phyloP scores from a whole-genome alignment of 2,888 invertebrate species.

The Scaptomyza reducta region DNA sequence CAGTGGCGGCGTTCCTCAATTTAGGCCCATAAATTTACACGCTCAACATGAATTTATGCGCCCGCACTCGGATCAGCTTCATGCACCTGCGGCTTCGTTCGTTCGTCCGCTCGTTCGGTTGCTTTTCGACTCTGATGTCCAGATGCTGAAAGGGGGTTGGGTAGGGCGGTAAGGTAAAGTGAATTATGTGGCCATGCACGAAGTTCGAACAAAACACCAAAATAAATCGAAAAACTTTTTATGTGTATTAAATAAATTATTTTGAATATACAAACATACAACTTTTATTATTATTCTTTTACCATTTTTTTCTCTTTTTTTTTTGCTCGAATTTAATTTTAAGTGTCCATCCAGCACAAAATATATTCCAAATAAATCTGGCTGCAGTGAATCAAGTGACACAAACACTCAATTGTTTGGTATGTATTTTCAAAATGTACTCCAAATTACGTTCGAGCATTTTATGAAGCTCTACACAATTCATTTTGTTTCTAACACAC shows the following conservation, averaged over 20 bases:
- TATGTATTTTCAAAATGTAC: too few relatives aligned
- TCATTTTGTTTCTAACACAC: too few relatives aligned
- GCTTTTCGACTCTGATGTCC: not conserved
- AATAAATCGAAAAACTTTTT: slow-evolving; percentile 77
- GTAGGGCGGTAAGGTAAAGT: slow-evolving; percentile 45
- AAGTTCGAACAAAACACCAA: slow-evolving; percentile 53
- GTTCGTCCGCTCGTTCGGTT: not conserved
- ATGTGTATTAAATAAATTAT: slow-evolving; percentile 78
- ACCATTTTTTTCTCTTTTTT: not conserved
- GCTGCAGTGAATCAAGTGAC: not conserved
- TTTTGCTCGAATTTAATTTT: slow-evolving; percentile 47
- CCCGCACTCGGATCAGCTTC: slow-evolving; percentile 10
- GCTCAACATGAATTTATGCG: slow-evolving; percentile 63
- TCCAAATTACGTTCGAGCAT: too few relatives aligned
- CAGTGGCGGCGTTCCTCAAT: slow-evolving; percentile 13
- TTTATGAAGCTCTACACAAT: too few relatives aligned
- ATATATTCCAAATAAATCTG: slow-evolving; percentile 11
- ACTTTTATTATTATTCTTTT: not conserved
- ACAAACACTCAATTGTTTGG: too few relatives aligned
- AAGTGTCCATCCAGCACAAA: slow-evolving; percentile 29
- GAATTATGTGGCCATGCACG: slow-evolving; percentile 70
- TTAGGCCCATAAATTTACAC: slow-evolving; percentile 55
- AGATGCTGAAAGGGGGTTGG: not conserved
- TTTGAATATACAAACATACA: slow-evolving; percentile 48
- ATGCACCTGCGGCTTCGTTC: slow-evolving; percentile 54